A percentile compares a stretch with the other conserved stretches of the same genome.
phyloP scores from a whole-genome alignment of 2,888 invertebrate species.

The Apotomis turbidana region DNA sequence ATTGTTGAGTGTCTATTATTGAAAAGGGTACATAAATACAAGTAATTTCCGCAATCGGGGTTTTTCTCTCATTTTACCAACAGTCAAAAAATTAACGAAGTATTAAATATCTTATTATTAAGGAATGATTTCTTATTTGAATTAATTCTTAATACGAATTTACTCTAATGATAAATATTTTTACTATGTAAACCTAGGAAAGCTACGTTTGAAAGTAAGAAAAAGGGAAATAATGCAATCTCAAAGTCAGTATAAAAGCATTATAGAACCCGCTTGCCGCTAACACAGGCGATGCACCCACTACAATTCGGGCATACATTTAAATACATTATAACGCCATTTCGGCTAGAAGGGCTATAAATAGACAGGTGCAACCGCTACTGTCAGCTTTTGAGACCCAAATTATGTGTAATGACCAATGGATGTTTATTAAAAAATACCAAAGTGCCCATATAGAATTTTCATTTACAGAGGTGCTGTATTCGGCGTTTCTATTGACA shows the following conservation, averaged over 20 bases:
- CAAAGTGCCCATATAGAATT: constrained; percentile 2
- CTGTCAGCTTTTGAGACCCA: constrained; percentile 58
- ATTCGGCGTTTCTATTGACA: too few relatives aligned
- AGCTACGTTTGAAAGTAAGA: too few relatives aligned
- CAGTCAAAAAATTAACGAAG: too few relatives aligned
- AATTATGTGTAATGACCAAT: constrained; percentile 39
- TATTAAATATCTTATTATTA: too few relatives aligned
- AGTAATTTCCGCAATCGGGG: too few relatives aligned
- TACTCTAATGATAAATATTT: not conserved
- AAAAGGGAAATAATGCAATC: too few relatives aligned
- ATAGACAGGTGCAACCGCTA: constrained; percentile 69
- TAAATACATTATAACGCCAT: constrained; percentile 75
- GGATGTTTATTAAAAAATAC: constrained; percentile 21
- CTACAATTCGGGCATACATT: constrained; percentile 70
- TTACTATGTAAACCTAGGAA: too few relatives aligned
- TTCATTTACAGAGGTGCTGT: not conserved
- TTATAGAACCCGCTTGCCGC: constrained; percentile 39
- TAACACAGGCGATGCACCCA: constrained; percentile 51
- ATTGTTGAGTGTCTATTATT: too few relatives aligned
- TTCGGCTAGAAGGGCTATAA: constrained; percentile 60
- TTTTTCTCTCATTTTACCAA: too few relatives aligned
- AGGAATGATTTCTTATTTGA: too few relatives aligned
- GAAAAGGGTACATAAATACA: too few relatives aligned
- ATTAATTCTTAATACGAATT: not conserved
- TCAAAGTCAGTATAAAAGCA: too few relatives aligned